phyloP scores from a whole-genome alignment of 2,113 vertebrate genomes.

The Corydoras sp. region DNA sequence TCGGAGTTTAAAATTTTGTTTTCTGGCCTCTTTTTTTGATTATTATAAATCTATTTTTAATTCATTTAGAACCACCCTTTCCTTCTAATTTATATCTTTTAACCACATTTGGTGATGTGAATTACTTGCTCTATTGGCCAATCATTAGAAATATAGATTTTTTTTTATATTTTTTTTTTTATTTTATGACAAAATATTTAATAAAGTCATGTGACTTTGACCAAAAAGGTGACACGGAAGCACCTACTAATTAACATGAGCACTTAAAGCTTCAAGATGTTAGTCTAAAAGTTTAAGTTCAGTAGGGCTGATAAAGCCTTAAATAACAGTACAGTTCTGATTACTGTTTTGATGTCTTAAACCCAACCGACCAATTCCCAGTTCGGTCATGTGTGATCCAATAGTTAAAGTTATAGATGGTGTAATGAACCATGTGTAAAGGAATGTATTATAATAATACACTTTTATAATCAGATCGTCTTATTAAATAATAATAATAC shows the following conservation, averaged over 20 bases:
- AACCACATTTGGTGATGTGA: too few relatives aligned
- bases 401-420: not conserved
- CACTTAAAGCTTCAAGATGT: conserved; percentile 24
- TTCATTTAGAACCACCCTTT: not conserved
- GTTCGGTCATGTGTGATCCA: not conserved
- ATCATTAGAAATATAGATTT: conserved; percentile 25
- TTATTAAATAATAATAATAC: too few relatives aligned
- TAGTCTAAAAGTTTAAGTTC: not conserved
- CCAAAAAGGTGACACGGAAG: conserved; percentile 30
- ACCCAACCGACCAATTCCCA: conserved; percentile 18
- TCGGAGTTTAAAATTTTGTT: conserved; percentile 9
- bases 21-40: conserved; percentile 5
- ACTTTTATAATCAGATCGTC: too few relatives aligned
- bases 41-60: conserved; percentile 19
- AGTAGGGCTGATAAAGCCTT: not conserved
- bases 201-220: conserved; percentile 38
- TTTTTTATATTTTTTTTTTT: not conserved
- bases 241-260: conserved; percentile 30
- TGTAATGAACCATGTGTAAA: not conserved
- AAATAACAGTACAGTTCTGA: not conserved
- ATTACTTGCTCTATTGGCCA: conserved; percentile 8
- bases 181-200: conserved; percentile 35
- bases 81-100: too few relatives aligned
- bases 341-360: conserved; percentile 48
- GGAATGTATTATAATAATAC: not conserved